These are phyloP conservation scores for Mormyrus lacerda DNA, from an alignment of 2,113 vertebrate genomes.

Conservation along the genomic window DNA sequence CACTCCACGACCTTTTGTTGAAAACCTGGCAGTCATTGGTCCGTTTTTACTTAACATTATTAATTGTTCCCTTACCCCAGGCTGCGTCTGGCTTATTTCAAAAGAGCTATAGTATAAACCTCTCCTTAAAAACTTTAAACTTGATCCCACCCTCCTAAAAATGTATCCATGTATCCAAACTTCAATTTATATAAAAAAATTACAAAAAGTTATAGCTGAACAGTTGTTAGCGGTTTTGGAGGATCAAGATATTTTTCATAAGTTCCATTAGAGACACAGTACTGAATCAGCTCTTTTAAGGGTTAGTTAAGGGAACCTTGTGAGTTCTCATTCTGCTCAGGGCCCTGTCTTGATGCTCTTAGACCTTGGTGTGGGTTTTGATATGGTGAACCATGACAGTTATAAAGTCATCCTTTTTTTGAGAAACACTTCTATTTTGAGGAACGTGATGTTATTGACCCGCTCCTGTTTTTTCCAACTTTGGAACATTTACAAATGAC, in stretches of 20 bases:
- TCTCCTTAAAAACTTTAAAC: background rate
- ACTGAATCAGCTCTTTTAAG: background rate
- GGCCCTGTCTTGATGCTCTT: background rate
- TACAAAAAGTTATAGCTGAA: background rate
- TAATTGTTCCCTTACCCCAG: background rate
- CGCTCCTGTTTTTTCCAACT: background rate
- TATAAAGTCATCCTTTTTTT: background rate
- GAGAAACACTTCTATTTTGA: background rate
- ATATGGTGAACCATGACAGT: background rate
- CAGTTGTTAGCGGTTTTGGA: background rate
- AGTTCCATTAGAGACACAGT: background rate
- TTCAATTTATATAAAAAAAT: background rate
- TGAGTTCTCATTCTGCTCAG: background rate
- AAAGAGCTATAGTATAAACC: background rate
- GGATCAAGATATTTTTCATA: background rate
- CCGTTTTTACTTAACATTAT: background rate
- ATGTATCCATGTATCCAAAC: background rate
- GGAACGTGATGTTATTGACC: background rate
- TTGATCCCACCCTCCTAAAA: background rate
- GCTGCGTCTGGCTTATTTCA: background rate
- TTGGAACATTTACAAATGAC: background rate
- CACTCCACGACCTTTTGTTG: background rate
- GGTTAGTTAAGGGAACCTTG: background rate
- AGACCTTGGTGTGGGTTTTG: background rate
- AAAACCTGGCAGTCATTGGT: background rate